These are phyloP conservation scores for Tursiops truncatus DNA, from an alignment of 2,113 vertebrate genomes.

Conservation along the genomic window DNA sequence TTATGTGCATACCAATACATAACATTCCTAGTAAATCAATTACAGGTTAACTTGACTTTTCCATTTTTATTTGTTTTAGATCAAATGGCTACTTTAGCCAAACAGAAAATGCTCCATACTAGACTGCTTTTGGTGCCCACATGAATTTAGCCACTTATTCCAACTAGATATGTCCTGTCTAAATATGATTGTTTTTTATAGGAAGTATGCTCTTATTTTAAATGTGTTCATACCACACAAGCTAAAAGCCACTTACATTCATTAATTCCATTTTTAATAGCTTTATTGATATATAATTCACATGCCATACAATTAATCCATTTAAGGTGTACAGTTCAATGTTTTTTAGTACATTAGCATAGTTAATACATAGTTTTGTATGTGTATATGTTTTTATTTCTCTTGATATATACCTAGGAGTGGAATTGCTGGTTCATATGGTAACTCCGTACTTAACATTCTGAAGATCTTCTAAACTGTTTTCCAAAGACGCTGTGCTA, in stretches of 20 bases:
- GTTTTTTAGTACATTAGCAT: not conserved
- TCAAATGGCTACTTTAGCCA: not conserved
- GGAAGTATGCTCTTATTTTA: not conserved
- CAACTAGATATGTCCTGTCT: not conserved
- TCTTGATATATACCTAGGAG: not conserved
- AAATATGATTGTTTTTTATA: not conserved
- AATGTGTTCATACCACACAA: not conserved
- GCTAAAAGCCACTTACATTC: not conserved
- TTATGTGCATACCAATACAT: not conserved
- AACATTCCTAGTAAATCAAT: not conserved
- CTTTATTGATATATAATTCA: not conserved
- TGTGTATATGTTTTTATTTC: not conserved
- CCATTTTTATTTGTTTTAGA: not conserved
- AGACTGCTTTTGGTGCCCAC: not conserved
- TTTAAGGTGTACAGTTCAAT: not conserved
- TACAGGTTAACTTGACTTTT: not conserved
- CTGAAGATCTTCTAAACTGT: not conserved
- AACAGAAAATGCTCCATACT: not conserved
- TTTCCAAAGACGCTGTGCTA: not conserved
- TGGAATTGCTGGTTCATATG: not conserved
- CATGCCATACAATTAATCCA: not conserved
- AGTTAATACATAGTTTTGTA: too few species aligned
- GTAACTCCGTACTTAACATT: not conserved
- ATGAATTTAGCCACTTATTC: not conserved
- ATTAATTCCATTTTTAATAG: not conserved